phyloP scores from a whole-genome alignment of 2,113 vertebrate genomes.

The Alexandromys fortis region DNA sequence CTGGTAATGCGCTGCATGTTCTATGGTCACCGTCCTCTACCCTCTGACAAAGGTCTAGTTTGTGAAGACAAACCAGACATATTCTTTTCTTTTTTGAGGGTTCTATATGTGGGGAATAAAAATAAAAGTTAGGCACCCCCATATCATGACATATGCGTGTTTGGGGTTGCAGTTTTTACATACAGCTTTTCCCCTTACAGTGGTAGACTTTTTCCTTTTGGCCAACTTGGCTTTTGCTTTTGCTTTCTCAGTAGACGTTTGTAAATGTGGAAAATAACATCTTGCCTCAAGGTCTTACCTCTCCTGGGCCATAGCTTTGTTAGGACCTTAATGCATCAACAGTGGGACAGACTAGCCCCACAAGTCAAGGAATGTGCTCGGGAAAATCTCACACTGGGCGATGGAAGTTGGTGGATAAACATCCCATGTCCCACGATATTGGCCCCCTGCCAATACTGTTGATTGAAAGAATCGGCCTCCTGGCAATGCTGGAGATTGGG shows the following conservation, averaged over 20 bases:
- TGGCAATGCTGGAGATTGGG: accelerated
- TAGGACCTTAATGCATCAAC: background rate
- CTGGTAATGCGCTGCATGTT: background rate
- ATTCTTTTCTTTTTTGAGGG: background rate
- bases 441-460: background rate
- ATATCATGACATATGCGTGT: background rate
- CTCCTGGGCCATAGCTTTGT: background rate
- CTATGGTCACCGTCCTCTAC: background rate
- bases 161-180: background rate
- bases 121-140: background rate
- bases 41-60: background rate
- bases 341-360: background rate
- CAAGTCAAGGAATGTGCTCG: background rate
- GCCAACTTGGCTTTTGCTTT: background rate
- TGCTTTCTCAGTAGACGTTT: background rate
- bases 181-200: background rate
- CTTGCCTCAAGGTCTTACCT: background rate
- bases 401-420: background rate
- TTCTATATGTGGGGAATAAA: background rate
- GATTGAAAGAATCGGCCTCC: background rate
- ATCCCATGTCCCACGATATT: background rate
- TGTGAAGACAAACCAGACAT: background rate
- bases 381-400: background rate
- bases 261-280: background rate
- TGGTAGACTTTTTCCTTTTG: background rate